Conservation (phyloP, 2,888 invertebrate species). For the Parthenolecanium corni region DNA sequence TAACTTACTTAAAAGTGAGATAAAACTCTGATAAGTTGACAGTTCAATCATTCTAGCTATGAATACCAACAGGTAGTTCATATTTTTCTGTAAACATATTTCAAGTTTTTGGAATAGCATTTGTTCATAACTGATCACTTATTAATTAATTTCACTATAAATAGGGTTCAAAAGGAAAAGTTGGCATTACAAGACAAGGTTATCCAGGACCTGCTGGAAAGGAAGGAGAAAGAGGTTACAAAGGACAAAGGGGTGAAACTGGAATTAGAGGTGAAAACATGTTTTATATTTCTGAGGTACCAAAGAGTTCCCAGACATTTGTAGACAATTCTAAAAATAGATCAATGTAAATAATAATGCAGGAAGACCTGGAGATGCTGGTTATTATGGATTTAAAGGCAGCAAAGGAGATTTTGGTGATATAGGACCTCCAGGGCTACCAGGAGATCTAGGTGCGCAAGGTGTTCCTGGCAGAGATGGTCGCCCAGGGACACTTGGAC, state of each 20-base stretch:
- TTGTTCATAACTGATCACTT: too few species aligned
- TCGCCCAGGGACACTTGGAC: conserved; percentile 26
- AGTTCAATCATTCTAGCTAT: too few species aligned
- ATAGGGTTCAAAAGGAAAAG: conserved; percentile 41
- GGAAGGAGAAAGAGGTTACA: conserved; percentile 35
- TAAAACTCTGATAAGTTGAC: too few species aligned
- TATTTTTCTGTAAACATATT: too few species aligned
- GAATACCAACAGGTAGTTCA: too few species aligned
- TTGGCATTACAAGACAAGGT: conserved; percentile 39
- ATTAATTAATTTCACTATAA: background rate
- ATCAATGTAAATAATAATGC: too few species aligned
- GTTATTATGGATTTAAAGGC: conserved; percentile 36
- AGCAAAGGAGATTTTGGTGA: conserved; percentile 32
- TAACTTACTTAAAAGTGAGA: too few species aligned
- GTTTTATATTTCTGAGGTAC: conserved; percentile 20
- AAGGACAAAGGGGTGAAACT: conserved; percentile 35
- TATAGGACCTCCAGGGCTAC: conserved; percentile 1
- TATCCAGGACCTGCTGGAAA: conserved; percentile 32
- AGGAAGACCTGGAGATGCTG: conserved; percentile 25
- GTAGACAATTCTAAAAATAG: background rate
- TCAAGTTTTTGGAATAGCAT: too few species aligned
- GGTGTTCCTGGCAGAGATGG: conserved; percentile 29
- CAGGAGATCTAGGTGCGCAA: conserved; percentile 4
- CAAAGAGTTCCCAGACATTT: background rate
- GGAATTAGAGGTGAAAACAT: conserved; percentile 33